Conservation (phyloP, 1,140 invertebrate genomes). For the Zaprionus camerounensis region DNA sequence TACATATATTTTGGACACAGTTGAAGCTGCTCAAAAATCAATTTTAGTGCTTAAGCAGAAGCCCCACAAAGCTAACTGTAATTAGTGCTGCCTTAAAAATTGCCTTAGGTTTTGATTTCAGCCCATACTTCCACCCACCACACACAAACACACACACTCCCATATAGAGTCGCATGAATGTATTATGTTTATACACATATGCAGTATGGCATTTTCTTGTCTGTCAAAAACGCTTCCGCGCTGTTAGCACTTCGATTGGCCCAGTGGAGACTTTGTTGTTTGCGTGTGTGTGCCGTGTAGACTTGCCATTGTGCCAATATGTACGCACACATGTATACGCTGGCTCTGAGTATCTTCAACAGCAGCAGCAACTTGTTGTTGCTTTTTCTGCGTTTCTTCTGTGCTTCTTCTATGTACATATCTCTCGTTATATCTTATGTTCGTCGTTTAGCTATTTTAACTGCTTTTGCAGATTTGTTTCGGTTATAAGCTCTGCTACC, state of each 20-base stretch:
- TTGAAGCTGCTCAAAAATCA: conserved; percentile 43
- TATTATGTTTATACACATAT: conserved; percentile 21
- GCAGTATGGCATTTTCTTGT: conserved; percentile 55
- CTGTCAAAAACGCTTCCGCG: conserved; percentile 46
- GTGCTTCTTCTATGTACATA: conserved; percentile 28
- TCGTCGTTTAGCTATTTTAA: conserved; percentile 33
- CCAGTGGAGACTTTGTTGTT: conserved; percentile 56
- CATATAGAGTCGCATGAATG: background rate
- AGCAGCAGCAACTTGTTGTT: conserved; percentile 75
- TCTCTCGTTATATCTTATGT: conserved; percentile 23
- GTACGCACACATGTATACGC: conserved; percentile 1
- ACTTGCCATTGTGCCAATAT: conserved; percentile 60
- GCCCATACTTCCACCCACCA: conserved; percentile 17
- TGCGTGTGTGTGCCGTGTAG: conserved; percentile 29
- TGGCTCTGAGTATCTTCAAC: conserved; percentile 67
- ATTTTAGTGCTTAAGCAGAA: conserved; percentile 51
- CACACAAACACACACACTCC: background rate
- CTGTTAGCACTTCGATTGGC: conserved; percentile 50
- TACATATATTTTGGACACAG: conserved; percentile 44
- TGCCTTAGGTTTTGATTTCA: conserved; percentile 46
- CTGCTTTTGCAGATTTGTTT: conserved; percentile 31
- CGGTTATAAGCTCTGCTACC: conserved; percentile 10
- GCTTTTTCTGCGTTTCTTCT: conserved; percentile 54
- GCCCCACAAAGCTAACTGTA: conserved; percentile 61
- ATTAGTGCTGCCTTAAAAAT: conserved; percentile 52